These are phyloP conservation scores for Zophobas atratus DNA, from an alignment of 1,140 invertebrate genomes.

Conservation along the genomic window DNA sequence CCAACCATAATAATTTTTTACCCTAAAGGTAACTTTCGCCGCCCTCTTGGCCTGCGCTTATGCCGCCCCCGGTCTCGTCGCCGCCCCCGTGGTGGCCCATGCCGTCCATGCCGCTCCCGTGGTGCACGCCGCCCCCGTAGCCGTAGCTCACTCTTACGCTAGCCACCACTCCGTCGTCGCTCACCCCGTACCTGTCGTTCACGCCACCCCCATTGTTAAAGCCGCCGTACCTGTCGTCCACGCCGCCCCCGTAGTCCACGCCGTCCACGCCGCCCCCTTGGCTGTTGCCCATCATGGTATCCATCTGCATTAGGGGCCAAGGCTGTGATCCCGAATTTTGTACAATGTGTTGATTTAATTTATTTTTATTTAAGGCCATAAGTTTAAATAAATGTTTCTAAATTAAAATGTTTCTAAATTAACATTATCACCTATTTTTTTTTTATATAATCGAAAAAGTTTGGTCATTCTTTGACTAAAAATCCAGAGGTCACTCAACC, in stretches of 20 bases:
- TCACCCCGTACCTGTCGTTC: slow-evolving; percentile 66
- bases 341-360: too few species aligned
- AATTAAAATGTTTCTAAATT: too few species aligned
- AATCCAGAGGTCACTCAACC: too few species aligned
- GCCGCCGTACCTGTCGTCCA: background rate
- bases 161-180: slow-evolving; percentile 67
- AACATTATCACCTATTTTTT: too few species aligned
- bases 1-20: background rate
- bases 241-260: background rate
- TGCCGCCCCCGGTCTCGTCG: slow-evolving; percentile 68
- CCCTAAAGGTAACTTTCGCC: slow-evolving; percentile 12
- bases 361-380: too few species aligned
- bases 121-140: slow-evolving; percentile 65
- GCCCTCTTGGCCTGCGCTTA: slow-evolving; percentile 72
- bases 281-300: too few species aligned
- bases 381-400: too few species aligned
- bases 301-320: too few species aligned
- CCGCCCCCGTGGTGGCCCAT: slow-evolving; percentile 66
- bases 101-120: slow-evolving; percentile 69
- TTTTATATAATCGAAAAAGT: too few species aligned
- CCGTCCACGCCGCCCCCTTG: background rate
- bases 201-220: background rate
- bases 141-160: slow-evolving; percentile 69
- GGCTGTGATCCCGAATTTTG: too few species aligned
- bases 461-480: too few species aligned